Conservation (phyloP, 2,113 vertebrate genomes). For the Colistium nudipinnis region DNA sequence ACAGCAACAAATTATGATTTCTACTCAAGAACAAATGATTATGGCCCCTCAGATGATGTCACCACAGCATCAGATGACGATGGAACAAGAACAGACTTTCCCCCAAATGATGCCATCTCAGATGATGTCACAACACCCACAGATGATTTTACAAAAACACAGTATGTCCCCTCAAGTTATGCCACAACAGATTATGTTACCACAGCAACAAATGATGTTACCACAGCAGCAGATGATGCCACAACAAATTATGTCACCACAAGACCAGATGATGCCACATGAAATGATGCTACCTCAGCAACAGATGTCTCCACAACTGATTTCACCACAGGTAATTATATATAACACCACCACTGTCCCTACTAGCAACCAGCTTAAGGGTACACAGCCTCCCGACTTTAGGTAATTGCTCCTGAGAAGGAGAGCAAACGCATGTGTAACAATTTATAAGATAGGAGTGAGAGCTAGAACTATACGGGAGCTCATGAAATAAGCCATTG, state of each 20-base stretch:
- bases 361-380: too few relatives aligned
- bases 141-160: constrained; percentile 42
- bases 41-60: constrained; percentile 43
- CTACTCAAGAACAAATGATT: constrained; percentile 17
- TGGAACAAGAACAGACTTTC: constrained; percentile 28
- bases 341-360: too few relatives aligned
- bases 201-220: constrained; percentile 37
- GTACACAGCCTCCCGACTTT: too few relatives aligned
- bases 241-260: constrained; percentile 29
- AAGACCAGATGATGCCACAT: constrained; percentile 47
- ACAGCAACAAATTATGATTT: constrained; percentile 46
- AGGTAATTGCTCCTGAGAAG: too few relatives aligned
- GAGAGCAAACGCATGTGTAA: too few relatives aligned
- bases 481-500: too few relatives aligned
- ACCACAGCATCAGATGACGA: constrained; percentile 23
- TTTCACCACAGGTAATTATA: constrained; percentile 61
- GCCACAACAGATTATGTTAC: constrained; percentile 11
- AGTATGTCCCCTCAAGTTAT: constrained; percentile 34
- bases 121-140: constrained; percentile 33
- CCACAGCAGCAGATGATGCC: constrained; percentile 24
- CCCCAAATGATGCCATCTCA: constrained; percentile 5
- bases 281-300: constrained; percentile 49
- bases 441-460: too few relatives aligned
- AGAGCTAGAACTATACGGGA: too few relatives aligned
- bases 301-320: constrained; percentile 36